Base-by-base conservation (phyloP, 2,888 invertebrate genomes). In the Petrolisthes manimaculis region DNA sequence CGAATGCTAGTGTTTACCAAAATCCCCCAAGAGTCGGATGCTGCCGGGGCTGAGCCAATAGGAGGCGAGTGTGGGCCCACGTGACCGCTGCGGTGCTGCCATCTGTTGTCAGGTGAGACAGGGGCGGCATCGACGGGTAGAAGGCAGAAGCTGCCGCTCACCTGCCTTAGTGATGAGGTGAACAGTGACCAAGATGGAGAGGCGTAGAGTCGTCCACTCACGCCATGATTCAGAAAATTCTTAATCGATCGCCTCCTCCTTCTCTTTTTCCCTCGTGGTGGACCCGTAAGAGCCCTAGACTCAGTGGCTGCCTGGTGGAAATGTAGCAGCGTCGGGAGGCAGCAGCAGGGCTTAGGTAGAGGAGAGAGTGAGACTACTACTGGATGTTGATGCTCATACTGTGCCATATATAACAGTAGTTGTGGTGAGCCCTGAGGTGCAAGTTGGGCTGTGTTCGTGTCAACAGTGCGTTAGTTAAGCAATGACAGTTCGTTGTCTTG, bases 181-280 rank as follows among this genome's bases (percentile, higher is more conserved):
- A 88, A 84, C 84, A 88, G 88, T 88, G 88, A 84, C 21, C 88
- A 84, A 88, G 88, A 88, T 88, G 88, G 88, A 88, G 84, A 84
- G 88, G 56, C 88, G 81, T 75, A 81, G 83, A 87, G 87, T 87
- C 87, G 79, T 87, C 69, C 87, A 87, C 74, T 71, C 83, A 51
- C 87, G 87, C 83, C 67, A 87, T 83, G 87, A 87, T 87, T 87
- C 87, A 83, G 87, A 83, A 87, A 87, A 87, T 83, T 87, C 87
- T n/a, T 87, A 87, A 83, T 87, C 77, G 53, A 67, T 71, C 77
- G 83, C 71, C 71, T n/a, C 71, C n/a, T n/a, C 71, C 71, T 8
- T 18, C 71, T 71, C 71, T 71, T 61, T n/a, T 71, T 71, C 71
- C 71, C n/a, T n/a, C 71, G 71, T 71, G 71, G 71, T 71, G 71